These are phyloP conservation scores for Hyperoplus lanceolatus DNA, from an alignment of 2,797 vertebrate species.

Conservation along the genomic window DNA sequence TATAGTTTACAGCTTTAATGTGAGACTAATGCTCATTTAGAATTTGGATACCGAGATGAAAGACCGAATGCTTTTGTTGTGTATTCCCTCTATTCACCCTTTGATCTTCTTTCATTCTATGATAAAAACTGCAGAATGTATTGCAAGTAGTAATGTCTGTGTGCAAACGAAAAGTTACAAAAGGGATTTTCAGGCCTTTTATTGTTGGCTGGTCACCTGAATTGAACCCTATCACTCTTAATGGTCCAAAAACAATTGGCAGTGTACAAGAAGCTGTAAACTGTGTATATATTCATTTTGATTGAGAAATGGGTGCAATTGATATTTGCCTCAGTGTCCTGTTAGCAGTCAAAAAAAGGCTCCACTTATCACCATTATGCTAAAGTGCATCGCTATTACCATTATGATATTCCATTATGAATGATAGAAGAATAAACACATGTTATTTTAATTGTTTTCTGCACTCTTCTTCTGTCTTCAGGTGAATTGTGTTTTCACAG, in stretches of 20 bases:
- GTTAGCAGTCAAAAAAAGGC: conserved; percentile 44
- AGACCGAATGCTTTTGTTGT: not conserved
- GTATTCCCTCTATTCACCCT: not conserved
- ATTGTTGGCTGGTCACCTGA: conserved; percentile 8
- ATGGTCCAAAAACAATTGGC: conserved; percentile 23
- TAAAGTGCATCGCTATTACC: conserved; percentile 58
- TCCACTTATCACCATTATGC: conserved; percentile 73
- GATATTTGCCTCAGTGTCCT: conserved; percentile 56
- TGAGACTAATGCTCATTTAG: not conserved
- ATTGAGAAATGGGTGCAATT: conserved; percentile 47
- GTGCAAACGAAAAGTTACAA: not conserved
- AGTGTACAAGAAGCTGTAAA: conserved; percentile 28
- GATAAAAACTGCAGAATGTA: not conserved
- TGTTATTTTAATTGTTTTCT: conserved; percentile 66
- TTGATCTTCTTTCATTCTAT: not conserved
- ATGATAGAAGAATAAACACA: conserved; percentile 68
- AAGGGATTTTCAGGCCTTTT: not conserved
- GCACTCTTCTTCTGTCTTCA: conserved; percentile 15
- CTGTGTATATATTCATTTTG: conserved; percentile 34
- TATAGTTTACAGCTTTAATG: not conserved
- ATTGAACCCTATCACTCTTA: conserved; percentile 30
- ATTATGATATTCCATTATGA: conserved; percentile 71
- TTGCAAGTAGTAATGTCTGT: not conserved
- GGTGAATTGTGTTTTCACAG: conserved; percentile 34
- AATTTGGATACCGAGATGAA: not conserved